These are phyloP conservation scores for Gallinago solitaria DNA, from an alignment of 2,797 vertebrate genomes.

Conservation along the genomic window DNA sequence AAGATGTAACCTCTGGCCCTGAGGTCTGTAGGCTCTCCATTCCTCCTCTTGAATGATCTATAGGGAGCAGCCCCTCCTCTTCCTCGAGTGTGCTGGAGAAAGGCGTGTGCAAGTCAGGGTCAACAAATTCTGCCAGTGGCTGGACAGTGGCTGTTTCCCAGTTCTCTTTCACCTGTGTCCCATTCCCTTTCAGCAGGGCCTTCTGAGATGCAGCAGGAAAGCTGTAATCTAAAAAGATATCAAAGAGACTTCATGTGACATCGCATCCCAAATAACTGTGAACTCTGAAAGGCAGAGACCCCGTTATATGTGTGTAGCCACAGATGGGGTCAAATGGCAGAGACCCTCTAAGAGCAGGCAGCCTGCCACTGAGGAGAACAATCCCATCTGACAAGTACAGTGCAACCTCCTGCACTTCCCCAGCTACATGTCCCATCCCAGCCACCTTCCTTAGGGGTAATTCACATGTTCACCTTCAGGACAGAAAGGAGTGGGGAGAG, in stretches of 20 bases:
- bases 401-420: not conserved
- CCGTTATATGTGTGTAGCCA: not conserved
- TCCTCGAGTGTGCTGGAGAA: slow-evolving; percentile 65
- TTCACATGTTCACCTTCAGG: not conserved
- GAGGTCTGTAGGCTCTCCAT: slow-evolving; percentile 23
- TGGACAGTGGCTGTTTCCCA: slow-evolving; percentile 54
- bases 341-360: not conserved
- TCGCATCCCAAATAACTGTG: not conserved
- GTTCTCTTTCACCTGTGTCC: slow-evolving; percentile 45
- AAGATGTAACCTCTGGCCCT: not conserved
- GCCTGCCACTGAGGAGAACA: not conserved
- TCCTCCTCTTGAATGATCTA: slow-evolving; percentile 66
- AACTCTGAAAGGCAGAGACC: not conserved
- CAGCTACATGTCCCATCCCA: not conserved
- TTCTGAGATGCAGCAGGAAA: slow-evolving; percentile 77
- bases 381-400: not conserved
- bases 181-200: slow-evolving; percentile 41
- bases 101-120: slow-evolving; percentile 49
- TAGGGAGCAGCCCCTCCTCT: slow-evolving; percentile 74
- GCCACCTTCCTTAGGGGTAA: not conserved
- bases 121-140: slow-evolving; percentile 49
- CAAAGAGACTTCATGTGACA: not conserved
- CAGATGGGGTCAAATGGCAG: not conserved
- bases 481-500: no score
- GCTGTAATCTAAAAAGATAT: slow-evolving; percentile 74